Conservation (phyloP, 2,113 vertebrate genomes). For the Myrmecobius fasciatus region DNA sequence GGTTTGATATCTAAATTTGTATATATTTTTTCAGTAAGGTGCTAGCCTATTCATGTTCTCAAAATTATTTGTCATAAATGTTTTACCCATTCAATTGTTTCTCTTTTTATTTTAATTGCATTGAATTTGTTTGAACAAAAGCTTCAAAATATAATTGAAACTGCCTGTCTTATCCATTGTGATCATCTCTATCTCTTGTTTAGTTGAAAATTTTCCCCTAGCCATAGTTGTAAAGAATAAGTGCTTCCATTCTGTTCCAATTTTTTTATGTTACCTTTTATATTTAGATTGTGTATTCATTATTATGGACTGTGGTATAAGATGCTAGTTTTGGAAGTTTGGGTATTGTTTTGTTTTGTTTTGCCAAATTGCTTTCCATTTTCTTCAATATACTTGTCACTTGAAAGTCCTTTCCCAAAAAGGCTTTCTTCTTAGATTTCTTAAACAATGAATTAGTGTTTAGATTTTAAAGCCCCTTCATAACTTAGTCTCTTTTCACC, state of each 20-base stretch:
- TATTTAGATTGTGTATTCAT: not conserved
- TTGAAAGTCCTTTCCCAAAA: not conserved
- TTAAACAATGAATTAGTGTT: not conserved
- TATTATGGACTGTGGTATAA: not conserved
- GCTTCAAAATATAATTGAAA: not conserved
- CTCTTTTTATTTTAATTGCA: not conserved
- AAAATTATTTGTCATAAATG: not conserved
- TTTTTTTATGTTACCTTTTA: not conserved
- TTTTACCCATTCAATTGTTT: not conserved
- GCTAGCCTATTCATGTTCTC: not conserved
- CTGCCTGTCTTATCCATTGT: not conserved
- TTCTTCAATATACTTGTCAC: not conserved
- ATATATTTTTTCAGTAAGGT: not conserved
- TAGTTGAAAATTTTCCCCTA: not conserved
- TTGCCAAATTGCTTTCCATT: not conserved
- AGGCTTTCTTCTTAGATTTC: not conserved
- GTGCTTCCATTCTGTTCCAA: not conserved
- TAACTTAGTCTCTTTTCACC: not conserved
- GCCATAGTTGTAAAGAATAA: not conserved
- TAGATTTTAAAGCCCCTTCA: not conserved
- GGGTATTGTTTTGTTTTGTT: not conserved
- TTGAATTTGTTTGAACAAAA: not conserved
- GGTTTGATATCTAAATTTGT: not conserved
- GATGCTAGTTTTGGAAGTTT: not conserved
- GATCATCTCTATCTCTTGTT: not conserved